Evolutionary conservation across 2,888 invertebrate genomes (phyloP).

Genomic region (Hololepta plana): DNA sequence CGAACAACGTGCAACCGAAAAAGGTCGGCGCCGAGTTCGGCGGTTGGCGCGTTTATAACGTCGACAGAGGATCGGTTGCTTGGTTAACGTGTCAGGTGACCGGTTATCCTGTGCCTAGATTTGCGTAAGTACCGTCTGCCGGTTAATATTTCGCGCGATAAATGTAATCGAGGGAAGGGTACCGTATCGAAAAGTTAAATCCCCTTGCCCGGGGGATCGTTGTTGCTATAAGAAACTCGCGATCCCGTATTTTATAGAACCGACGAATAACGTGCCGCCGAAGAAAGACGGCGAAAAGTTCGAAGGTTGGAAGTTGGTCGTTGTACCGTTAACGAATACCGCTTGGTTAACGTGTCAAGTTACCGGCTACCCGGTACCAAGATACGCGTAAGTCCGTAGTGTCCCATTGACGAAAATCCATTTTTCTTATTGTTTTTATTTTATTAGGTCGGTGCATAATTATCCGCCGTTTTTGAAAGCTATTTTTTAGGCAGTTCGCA

Average conservation of each 20-base stretch:
- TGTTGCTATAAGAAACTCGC: neutral
- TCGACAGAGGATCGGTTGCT: too few species aligned
- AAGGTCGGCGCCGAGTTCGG: slow-evolving; percentile 36
- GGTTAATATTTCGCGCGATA: too few species aligned
- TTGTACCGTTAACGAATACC: slow-evolving; percentile 29
- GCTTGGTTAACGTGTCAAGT: slow-evolving; percentile 51
- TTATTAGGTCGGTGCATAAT: slow-evolving; percentile 1
- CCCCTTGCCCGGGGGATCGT: too few species aligned
- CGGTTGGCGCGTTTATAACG: slow-evolving; percentile 41
- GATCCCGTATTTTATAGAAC: slow-evolving; percentile 24
- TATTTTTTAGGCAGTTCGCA: slow-evolving; percentile 1
- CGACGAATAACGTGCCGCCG: slow-evolving; percentile 43
- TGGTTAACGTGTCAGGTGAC: slow-evolving; percentile 45
- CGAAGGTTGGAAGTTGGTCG: slow-evolving; percentile 39
- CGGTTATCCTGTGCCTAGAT: slow-evolving; percentile 34
- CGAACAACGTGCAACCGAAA: slow-evolving; percentile 44
- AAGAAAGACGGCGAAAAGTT: slow-evolving; percentile 35
- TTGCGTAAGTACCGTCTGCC: slow-evolving; percentile 23
- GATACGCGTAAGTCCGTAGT: slow-evolving; percentile 44
- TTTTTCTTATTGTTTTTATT: slow-evolving; percentile 6
- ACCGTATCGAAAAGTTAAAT: too few species aligned
- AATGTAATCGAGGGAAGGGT: too few species aligned
- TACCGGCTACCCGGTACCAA: slow-evolving; percentile 48
- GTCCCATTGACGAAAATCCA: neutral
- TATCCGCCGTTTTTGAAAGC: neutral